Percentiles rank a stretch among this genome's conserved stretches.
Conservation (phyloP, 2,797 vertebrate species). For the Mormyrus proboscirostris region DNA sequence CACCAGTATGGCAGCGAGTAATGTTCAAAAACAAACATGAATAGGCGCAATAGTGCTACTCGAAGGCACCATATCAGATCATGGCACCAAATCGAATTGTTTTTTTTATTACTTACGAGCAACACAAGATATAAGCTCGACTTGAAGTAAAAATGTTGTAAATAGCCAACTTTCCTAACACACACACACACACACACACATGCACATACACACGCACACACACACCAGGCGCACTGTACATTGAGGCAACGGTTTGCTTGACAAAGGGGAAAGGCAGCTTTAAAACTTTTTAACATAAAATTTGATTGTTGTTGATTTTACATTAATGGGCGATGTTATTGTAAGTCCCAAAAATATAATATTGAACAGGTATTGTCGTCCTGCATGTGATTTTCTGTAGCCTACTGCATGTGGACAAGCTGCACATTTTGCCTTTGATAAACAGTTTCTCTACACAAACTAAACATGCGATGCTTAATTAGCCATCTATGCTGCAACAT, state of each 20-base stretch:
- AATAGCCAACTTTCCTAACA: background rate
- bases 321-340: background rate
- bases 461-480: background rate
- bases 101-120: background rate
- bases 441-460: background rate
- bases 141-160: background rate
- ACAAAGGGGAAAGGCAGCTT: background rate
- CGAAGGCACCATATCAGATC: background rate
- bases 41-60: too few species aligned
- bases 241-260: background rate
- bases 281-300: background rate
- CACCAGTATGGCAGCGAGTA: conserved; percentile 26
- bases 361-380: background rate
- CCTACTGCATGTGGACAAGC: background rate
- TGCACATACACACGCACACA: background rate
- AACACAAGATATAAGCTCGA: background rate
- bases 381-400: background rate
- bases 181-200: background rate
- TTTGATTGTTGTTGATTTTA: background rate
- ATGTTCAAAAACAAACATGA: conserved; percentile 23
- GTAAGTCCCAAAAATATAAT: background rate
- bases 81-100: background rate
- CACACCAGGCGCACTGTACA: background rate
- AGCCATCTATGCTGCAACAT: background rate
- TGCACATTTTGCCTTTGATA: background rate